Percentiles rank a stretch among this genome's conserved stretches.
Evolutionary conservation across 2,797 vertebrate genomes (phyloP).

Genomic region (Phalloptychus januarius): DNA sequence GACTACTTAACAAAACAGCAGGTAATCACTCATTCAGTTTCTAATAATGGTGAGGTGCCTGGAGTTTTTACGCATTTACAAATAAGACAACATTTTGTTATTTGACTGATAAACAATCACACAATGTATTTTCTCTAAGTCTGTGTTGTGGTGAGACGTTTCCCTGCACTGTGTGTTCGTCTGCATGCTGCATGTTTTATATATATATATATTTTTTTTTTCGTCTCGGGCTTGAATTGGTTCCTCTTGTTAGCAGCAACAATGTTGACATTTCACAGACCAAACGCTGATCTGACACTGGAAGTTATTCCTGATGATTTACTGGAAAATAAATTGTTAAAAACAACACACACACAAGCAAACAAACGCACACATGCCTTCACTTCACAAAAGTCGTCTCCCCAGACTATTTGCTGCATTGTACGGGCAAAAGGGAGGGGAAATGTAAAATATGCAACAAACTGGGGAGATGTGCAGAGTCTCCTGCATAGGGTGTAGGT

Average conservation of each 20-base stretch:
- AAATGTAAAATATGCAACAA: conserved; percentile 73
- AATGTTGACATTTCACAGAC: conserved; percentile 83
- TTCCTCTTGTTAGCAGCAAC: conserved; percentile 72
- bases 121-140: conserved; percentile 48
- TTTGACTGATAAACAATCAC: conserved; percentile 43
- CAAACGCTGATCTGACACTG: conserved; percentile 80
- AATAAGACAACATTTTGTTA: neutral
- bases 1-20: conserved; percentile 95
- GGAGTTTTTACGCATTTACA: neutral
- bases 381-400: conserved; percentile 67
- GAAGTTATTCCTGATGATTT: conserved; percentile 81
- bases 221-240: conserved; percentile 65
- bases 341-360: conserved; percentile 36
- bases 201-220: conserved; percentile 53
- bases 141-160: conserved; percentile 44
- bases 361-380: conserved; percentile 31
- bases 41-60: neutral
- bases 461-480: conserved; percentile 60
- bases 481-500: conserved; percentile 66
- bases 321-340: conserved; percentile 80
- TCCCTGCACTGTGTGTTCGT: conserved; percentile 43
- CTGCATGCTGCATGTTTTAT: conserved; percentile 44
- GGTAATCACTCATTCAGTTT: conserved; percentile 77
- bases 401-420: conserved; percentile 70
- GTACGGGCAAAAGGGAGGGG: conserved; percentile 68